Conservation (phyloP, 2,888 invertebrate genomes). For the Lypha dubia region DNA sequence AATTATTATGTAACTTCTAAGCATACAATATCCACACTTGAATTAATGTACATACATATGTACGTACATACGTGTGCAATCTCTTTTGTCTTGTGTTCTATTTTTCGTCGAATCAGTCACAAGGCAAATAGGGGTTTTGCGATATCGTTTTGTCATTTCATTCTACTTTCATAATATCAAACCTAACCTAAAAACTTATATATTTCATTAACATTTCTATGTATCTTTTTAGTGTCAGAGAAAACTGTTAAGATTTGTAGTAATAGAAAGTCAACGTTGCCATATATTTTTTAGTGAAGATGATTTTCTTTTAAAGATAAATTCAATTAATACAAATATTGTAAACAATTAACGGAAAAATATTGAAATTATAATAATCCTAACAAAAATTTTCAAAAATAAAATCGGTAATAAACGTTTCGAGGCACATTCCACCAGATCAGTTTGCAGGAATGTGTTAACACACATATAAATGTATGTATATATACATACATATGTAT, state of each 20-base stretch:
- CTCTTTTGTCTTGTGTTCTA: constrained; percentile 28
- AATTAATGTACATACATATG: neutral
- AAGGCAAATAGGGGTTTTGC: constrained; percentile 58
- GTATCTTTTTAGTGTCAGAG: neutral
- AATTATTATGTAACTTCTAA: constrained; percentile 45
- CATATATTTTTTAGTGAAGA: neutral
- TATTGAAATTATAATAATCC: too few relatives aligned
- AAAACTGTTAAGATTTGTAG: too few relatives aligned
- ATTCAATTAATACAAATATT: too few relatives aligned
- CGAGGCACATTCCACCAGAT: too few relatives aligned
- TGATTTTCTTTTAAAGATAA: too few relatives aligned
- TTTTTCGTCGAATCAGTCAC: constrained; percentile 62
- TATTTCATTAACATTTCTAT: constrained; percentile 56
- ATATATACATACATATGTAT: too few relatives aligned
- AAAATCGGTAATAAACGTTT: too few relatives aligned
- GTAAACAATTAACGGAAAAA: too few relatives aligned
- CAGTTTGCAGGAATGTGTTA: too few relatives aligned
- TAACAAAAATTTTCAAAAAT: too few relatives aligned
- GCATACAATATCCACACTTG: constrained; percentile 1
- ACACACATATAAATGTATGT: too few relatives aligned
- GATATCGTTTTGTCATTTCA: constrained; percentile 25
- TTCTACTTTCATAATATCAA: constrained; percentile 70
- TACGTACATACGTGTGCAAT: constrained; percentile 2
- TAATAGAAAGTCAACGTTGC: neutral
- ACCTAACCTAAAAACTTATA: constrained; percentile 72